Base-by-base conservation (phyloP, 2,888 invertebrate genomes). In the Sacculina carcini region DNA sequence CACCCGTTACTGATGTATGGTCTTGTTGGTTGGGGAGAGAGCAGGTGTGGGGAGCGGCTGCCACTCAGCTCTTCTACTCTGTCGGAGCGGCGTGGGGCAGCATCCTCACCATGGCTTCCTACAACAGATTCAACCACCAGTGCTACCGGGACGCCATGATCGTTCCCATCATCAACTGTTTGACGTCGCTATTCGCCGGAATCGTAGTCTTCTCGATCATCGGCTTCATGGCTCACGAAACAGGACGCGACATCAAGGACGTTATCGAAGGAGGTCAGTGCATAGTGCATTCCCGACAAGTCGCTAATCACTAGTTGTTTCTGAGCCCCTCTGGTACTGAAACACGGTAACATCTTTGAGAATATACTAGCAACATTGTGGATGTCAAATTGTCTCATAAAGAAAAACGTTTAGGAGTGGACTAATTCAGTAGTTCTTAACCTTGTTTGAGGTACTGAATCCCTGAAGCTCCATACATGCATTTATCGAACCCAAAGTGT, bases 101-200 rank as follows among this genome's bases (percentile, higher is more conserved):
- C 6, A 52, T 59, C 16, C 54, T 60, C 24, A 60, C 60, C 5
- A 55, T 60, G 12, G 54, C 60, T 23, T 57, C 57, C 29, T 60
- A 60, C 55, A 60, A 58, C 56, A 54, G 54, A 21, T 60, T 58
- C 52, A 50, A 54, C 38, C 58, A 60, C 51, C 59, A 60, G 39
- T 60, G 52, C 49, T 29, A 5, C 54, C 59, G 60, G 36, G 60
- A 60, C 53, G 60, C 60, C 2, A 31, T 60, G 34, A 54, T 67
- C 14, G 61, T 69, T 12, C 59, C 63, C 2, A 42, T 66, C 3
- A 61, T 63, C 34, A 66, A 68, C 57, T 61, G 62, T 14, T 19
- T 63, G 46, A 67, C 68, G 4, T 67, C 67, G 29, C 58, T 70
- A 46, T 65, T 67, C 52, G 65, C 68, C 36, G 67, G 67, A 10